These are phyloP conservation scores for Hemitrygon akajei DNA, from an alignment of 2,797 vertebrate species.

Conservation along the genomic window DNA sequence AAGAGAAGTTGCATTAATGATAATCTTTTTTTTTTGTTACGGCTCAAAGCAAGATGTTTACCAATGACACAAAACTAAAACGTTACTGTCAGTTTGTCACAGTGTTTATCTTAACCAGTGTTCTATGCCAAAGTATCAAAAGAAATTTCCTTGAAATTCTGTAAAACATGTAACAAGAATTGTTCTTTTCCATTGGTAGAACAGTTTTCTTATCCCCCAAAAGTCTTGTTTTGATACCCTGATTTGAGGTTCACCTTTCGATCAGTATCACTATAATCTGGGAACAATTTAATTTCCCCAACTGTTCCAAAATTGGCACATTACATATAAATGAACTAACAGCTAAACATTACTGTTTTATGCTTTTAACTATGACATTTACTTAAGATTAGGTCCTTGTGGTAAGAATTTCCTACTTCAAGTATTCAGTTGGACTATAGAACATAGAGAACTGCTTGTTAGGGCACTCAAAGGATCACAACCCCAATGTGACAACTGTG, in stretches of 20 bases:
- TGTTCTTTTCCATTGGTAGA: slow-evolving; percentile 48
- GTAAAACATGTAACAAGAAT: slow-evolving; percentile 49
- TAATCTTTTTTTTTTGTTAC: slow-evolving; percentile 44
- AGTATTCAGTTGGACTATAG: slow-evolving; percentile 81
- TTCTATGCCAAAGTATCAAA: slow-evolving; percentile 65
- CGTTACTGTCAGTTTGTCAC: slow-evolving; percentile 75
- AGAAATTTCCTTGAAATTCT: slow-evolving; percentile 48
- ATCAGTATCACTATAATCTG: slow-evolving; percentile 16
- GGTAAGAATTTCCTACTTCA: slow-evolving; percentile 84
- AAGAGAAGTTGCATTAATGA: slow-evolving; percentile 49
- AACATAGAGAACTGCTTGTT: slow-evolving; percentile 75
- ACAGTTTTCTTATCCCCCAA: slow-evolving; percentile 44
- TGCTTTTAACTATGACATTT: slow-evolving; percentile 56
- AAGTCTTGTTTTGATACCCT: slow-evolving; percentile 44
- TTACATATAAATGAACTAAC: slow-evolving; percentile 73
- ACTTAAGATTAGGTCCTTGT: slow-evolving; percentile 58
- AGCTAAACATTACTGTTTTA: slow-evolving; percentile 63
- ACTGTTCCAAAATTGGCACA: slow-evolving; percentile 80
- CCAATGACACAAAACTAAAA: slow-evolving; percentile 54
- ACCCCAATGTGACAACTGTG: slow-evolving; percentile 61
- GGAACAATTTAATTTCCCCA: slow-evolving; percentile 48
- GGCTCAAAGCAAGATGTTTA: slow-evolving; percentile 43
- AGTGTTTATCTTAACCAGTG: slow-evolving; percentile 91
- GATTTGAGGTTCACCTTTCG: slow-evolving; percentile 20
- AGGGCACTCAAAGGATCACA: slow-evolving; percentile 61